Conservation (phyloP, 2,888 invertebrate genomes). For the Ochropleura leucogaster region DNA sequence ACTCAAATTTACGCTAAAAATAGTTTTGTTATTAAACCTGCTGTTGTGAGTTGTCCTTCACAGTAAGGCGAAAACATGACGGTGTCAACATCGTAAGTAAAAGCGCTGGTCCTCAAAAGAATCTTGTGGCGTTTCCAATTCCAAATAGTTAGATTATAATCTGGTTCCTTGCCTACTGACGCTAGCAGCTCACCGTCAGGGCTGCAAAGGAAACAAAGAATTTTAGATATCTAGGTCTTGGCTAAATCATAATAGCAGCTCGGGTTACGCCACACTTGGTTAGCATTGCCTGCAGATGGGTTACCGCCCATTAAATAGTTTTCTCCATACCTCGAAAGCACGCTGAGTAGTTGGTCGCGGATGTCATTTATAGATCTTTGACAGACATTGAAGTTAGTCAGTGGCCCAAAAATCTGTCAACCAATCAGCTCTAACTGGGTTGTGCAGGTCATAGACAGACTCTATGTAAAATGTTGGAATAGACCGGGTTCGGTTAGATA, state of each 20-base stretch:
- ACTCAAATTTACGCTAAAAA: background rate
- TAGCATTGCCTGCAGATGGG: too few relatives aligned
- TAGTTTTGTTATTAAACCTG: slow-evolving; percentile 87
- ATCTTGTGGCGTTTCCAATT: slow-evolving; percentile 95
- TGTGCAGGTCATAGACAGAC: background rate
- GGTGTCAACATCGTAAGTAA: slow-evolving; percentile 94
- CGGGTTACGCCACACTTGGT: too few relatives aligned
- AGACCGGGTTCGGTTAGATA: background rate
- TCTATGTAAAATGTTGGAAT: background rate
- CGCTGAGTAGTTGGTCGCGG: background rate
- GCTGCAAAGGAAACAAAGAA: slow-evolving; percentile 85
- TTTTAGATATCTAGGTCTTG: too few relatives aligned
- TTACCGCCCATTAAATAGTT: background rate
- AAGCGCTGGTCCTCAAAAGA: slow-evolving; percentile 95
- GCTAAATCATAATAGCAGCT: too few relatives aligned
- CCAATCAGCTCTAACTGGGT: background rate
- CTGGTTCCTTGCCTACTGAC: slow-evolving; percentile 96
- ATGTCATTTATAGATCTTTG: background rate
- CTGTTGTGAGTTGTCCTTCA: slow-evolving; percentile 94
- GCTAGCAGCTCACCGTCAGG: slow-evolving; percentile 95
- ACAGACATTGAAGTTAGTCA: background rate
- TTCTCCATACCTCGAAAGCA: too few relatives aligned
- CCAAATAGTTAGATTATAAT: slow-evolving; percentile 97
- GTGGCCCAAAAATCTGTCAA: background rate
- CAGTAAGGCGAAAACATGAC: slow-evolving; percentile 96